Conservation (phyloP, 2,888 invertebrate species). For the Amaurobius ferox region DNA sequence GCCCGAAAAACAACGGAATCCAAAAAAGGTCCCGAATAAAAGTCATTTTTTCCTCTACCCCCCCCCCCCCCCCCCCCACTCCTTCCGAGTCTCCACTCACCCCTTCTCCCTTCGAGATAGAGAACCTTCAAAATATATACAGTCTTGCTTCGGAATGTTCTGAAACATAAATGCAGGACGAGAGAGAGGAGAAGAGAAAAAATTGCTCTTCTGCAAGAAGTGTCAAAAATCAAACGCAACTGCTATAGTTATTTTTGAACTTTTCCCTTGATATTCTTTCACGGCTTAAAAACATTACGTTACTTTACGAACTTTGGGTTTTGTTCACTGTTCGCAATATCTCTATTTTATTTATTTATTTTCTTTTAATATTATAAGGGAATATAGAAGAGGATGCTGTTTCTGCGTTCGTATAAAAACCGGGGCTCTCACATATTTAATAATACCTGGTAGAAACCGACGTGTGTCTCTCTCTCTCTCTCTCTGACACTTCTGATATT, state of each 20-base stretch:
- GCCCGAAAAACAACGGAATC: not conserved
- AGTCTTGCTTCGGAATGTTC: slow-evolving; percentile 60
- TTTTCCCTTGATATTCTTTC: slow-evolving; percentile 9
- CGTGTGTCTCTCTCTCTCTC: too few relatives aligned
- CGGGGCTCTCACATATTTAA: too few relatives aligned
- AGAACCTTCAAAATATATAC: slow-evolving; percentile 65
- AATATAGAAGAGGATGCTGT: too few relatives aligned
- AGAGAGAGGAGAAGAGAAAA: not conserved
- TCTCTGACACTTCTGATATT: too few relatives aligned
- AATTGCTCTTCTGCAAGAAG: slow-evolving; percentile 29
- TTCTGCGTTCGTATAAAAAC: too few relatives aligned
- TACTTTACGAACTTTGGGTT: slow-evolving; percentile 5
- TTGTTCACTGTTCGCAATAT: not conserved
- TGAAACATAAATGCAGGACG: slow-evolving; percentile 43
- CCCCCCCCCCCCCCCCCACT: slow-evolving; percentile 10
- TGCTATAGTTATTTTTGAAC: slow-evolving; percentile 41
- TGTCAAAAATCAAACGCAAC: slow-evolving; percentile 66
- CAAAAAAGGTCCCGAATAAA: slow-evolving; percentile 46
- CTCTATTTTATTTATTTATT: too few relatives aligned
- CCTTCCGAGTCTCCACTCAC: slow-evolving; percentile 13
- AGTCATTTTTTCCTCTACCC: slow-evolving; percentile 32
- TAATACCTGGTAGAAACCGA: too few relatives aligned
- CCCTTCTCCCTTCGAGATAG: too few relatives aligned
- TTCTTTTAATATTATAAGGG: too few relatives aligned
- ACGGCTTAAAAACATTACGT: slow-evolving; percentile 48